Conservation (phyloP, 2,797 vertebrate species). For the Pelodytes ibericus region DNA sequence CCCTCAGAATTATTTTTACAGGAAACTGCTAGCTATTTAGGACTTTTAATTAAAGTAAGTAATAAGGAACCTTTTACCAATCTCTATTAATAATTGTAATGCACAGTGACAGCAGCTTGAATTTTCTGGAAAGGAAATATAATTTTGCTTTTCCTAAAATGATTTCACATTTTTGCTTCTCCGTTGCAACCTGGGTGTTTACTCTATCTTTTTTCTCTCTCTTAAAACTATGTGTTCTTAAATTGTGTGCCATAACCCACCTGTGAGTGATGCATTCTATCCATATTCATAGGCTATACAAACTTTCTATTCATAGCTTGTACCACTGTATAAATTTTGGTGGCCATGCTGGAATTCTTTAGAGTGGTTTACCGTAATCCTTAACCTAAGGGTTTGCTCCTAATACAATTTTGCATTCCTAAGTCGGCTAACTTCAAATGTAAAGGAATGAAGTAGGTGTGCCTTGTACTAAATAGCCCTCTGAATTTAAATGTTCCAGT, state of each 20-base stretch:
- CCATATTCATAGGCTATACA: constrained; percentile 78
- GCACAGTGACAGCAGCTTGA: constrained; percentile 23
- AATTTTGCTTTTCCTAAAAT: constrained; percentile 66
- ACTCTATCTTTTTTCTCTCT: constrained; percentile 71
- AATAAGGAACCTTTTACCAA: too few species aligned
- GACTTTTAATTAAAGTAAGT: too few species aligned
- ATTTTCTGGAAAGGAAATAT: constrained; percentile 66
- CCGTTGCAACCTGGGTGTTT: constrained; percentile 70
- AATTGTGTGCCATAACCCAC: constrained; percentile 70
- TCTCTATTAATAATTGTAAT: too few species aligned
- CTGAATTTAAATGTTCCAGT: constrained; percentile 68
- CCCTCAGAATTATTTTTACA: too few species aligned
- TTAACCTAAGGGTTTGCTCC: constrained; percentile 73
- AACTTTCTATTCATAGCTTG: constrained; percentile 82
- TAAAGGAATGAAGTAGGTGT: constrained; percentile 74
- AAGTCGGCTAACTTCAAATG: constrained; percentile 69
- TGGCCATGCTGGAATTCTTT: constrained; percentile 73
- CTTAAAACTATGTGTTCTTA: constrained; percentile 71
- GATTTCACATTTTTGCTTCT: constrained; percentile 66
- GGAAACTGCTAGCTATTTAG: too few species aligned
- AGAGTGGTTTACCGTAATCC: constrained; percentile 71
- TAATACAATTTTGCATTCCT: constrained; percentile 75
- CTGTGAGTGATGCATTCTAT: constrained; percentile 76
- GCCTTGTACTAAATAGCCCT: constrained; percentile 69
- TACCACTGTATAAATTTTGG: constrained; percentile 69